Evolutionary conservation across 2,797 vertebrate species (phyloP).

Genomic region (Picus viridis): DNA sequence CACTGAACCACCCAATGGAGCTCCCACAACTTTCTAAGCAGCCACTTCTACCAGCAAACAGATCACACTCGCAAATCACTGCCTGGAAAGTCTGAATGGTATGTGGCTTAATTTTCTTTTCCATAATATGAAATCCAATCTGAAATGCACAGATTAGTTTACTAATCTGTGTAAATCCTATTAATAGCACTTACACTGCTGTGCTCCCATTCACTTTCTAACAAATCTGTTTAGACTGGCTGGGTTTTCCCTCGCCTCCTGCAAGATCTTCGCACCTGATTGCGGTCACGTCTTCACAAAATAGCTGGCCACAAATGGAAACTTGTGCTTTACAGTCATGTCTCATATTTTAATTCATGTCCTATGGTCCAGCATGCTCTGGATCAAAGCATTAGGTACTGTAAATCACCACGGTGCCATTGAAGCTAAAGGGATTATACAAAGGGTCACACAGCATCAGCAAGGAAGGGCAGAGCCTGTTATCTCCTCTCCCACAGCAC

Average conservation of each 20-base stretch:
- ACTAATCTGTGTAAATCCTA: conserved; percentile 71
- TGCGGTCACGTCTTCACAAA: not conserved
- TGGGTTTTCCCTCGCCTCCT: conserved; percentile 16
- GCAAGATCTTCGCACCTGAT: conserved; percentile 26
- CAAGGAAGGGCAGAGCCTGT: not conserved
- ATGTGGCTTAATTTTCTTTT: conserved; percentile 61
- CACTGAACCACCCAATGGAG: not conserved
- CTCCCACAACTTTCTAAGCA: not conserved
- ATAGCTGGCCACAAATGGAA: conserved; percentile 8
- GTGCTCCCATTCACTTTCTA: conserved; percentile 36
- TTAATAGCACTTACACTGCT: conserved; percentile 47
- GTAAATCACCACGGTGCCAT: conserved; percentile 46
- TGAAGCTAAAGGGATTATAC: conserved; percentile 11
- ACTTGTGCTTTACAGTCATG: not conserved
- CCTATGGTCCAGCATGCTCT: not conserved
- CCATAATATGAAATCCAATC: conserved; percentile 67
- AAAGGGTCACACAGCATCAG: not conserved
- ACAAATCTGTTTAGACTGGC: conserved; percentile 1
- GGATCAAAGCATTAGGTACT: conserved; percentile 38
- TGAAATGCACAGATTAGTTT: conserved; percentile 65
- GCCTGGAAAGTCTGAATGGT: conserved; percentile 31
- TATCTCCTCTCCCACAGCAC: not conserved
- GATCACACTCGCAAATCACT: not conserved
- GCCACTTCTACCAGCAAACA: not conserved
- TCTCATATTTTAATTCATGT: not conserved